Evolutionary conservation across 1,140 invertebrate species (phyloP), one percentile per base, ranked within the genome.

Genomic region (Bombus cullumanus): DNA sequence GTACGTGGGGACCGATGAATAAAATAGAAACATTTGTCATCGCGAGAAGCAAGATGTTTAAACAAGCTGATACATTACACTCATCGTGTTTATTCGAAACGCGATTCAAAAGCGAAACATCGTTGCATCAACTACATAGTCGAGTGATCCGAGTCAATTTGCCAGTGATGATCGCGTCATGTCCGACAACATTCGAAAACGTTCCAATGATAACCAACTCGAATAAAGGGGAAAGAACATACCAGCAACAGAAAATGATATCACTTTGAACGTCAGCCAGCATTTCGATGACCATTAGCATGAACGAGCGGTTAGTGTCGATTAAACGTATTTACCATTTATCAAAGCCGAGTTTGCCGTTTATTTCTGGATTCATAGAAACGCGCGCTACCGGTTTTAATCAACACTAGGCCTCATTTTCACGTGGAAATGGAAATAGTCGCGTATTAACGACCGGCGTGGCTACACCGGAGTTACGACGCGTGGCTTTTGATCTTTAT

Each of bases 1-100:
- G 97, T 98, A 89, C 5, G 15, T n/a, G 9, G 6, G 9, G 6
- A n/a, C 5, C 69, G 37, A n/a, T 8, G 13, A n/a, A n/a, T 13
- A 43, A 72, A 43, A 72, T 39, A 18, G 13, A 15, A n/a, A 43
- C 2, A 15, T 39, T 41, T 72, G 41, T 41, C 2, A 72, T 31
- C 12, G 0, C 15, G 28, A 28, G 25, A 31, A 31, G 5, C 8
- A 37, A 13, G 6, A 8, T 22, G 41, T 41, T 72, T 72, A 10
- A n/a, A n/a, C 25, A 41, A 72, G 12, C 22, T 3, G 39, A 72
- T n/a, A 72, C 13, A 9, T n/a, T 41, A n/a, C 12, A n/a, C 41
- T 12, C 25, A 0, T 15, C 39, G 37, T 13, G 28, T 41, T 72
- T 41, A 8, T 39, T 6, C 25, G 25, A n/a, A 41, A 72, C 41